Conservation (phyloP, 1,140 invertebrate genomes). For the Apis dorsata region DNA sequence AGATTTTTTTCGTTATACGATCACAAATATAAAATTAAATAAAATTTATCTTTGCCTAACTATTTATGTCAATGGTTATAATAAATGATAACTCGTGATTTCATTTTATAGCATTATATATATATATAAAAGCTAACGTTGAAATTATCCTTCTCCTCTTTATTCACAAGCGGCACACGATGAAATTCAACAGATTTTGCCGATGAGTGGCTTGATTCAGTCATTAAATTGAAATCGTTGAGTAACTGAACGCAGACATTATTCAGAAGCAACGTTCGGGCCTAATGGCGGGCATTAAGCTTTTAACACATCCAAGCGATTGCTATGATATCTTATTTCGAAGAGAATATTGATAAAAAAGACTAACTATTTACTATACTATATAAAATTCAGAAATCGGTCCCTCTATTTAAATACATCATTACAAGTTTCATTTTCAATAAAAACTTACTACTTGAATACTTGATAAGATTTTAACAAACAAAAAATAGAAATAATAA, state of each 20-base stretch:
- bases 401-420: too few relatives aligned
- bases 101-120: background rate
- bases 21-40: too few relatives aligned
- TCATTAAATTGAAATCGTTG: slow-evolving; percentile 32
- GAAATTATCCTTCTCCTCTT: background rate
- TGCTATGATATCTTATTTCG: background rate
- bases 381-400: background rate
- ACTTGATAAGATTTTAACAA: too few relatives aligned
- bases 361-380: background rate
- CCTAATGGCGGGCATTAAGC: slow-evolving; percentile 61
- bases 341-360: background rate
- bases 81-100: too few relatives aligned
- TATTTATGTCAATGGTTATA: too few relatives aligned
- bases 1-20: background rate
- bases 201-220: background rate
- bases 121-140: background rate
- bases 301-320: slow-evolving; percentile 69
- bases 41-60: too few relatives aligned
- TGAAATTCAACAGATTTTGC: background rate
- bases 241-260: slow-evolving; percentile 37
- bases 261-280: slow-evolving; percentile 33
- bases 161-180: background rate
- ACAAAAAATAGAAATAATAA: too few relatives aligned
- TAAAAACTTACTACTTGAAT: too few relatives aligned
- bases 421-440: too few relatives aligned